Conservation (phyloP, 2,888 invertebrate species). For the Pemphredon lugubris region DNA sequence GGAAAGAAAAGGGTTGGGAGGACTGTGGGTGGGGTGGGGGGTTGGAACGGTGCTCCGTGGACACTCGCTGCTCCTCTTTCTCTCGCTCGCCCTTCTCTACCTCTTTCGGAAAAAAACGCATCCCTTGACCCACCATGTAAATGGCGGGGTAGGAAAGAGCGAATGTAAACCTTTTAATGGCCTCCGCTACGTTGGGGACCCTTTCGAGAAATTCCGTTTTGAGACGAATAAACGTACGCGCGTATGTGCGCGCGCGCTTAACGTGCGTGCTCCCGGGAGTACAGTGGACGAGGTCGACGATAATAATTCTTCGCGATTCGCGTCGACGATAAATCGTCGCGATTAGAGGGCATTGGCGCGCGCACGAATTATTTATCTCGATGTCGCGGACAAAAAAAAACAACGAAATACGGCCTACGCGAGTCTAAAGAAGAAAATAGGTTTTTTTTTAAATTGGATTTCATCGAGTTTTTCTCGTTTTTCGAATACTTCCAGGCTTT, state of each 20-base stretch:
- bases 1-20: slow-evolving; percentile 12
- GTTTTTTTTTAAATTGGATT: too few relatives aligned
- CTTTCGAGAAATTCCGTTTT: slow-evolving; percentile 61
- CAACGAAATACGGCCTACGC: too few relatives aligned
- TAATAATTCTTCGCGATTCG: neutral
- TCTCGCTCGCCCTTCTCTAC: too few relatives aligned
- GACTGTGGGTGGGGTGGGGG: slow-evolving; percentile 26
- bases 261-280: too few relatives aligned
- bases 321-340: slow-evolving; percentile 1
- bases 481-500: too few relatives aligned
- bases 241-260: slow-evolving; percentile 5
- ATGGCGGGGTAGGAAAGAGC: slow-evolving; percentile 39
- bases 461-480: too few relatives aligned
- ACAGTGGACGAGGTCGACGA: slow-evolving; percentile 4
- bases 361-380: too few relatives aligned
- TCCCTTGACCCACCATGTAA: slow-evolving; percentile 72
- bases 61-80: slow-evolving; percentile 65
- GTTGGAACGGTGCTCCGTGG: slow-evolving; percentile 64
- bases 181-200: slow-evolving; percentile 63
- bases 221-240: slow-evolving; percentile 43
- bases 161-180: slow-evolving; percentile 74
- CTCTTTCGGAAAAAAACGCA: slow-evolving; percentile 66
- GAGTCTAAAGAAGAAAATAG: too few relatives aligned
- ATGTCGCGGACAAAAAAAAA: too few relatives aligned
- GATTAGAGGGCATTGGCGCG: too few relatives aligned